Base-by-base conservation (phyloP, 2,797 vertebrate species). In the Cossypha caffra region DNA sequence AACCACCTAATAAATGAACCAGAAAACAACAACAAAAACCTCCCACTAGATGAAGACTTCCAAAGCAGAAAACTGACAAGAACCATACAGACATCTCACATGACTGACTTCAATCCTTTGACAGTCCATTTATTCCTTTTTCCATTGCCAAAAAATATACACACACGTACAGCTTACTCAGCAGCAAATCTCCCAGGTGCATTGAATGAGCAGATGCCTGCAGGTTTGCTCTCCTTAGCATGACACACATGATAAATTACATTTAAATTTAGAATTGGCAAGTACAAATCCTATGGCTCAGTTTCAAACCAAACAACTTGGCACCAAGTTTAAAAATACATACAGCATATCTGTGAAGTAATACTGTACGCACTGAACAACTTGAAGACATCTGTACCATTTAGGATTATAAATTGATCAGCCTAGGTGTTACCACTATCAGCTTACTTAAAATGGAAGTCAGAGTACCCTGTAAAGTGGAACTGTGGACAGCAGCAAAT, bases 241-340 rank as follows among this genome's bases (percentile, higher is more conserved):
- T 61, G 93, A 88, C 79, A 85, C 24, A 84, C 75, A 59, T 2
- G 16, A 94, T 75, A 91, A 93, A 91, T 90, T 26, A 93, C 59
- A 67, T 90, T 95, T 94, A 95, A 93, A 88, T 95, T 96, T 96
- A 97, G 93, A 96, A 88, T 26, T 93, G 76, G 87, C 95, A 55
- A 91, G 62, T 86, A 94, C 85, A 94, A 93, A 91, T 74, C 82
- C 73, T 42, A 19, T 91, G 94, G 95, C 93, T 95, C 63, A 28
- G 80, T 79, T 97, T 91, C 91, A 88, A 93, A 94, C 43, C 66
- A 78, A 96, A 83, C 75, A 94, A 91, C 51, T 84, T 96, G 95
- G 96, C 93, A 95, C 45, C 55, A 67, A 76, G 76, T 94, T 94
- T 73, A 88, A 96, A 94, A 91, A 93, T 88, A 93, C 71, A 93